Conservation (phyloP, 2,797 vertebrate species). For the Microchirus variegatus region DNA sequence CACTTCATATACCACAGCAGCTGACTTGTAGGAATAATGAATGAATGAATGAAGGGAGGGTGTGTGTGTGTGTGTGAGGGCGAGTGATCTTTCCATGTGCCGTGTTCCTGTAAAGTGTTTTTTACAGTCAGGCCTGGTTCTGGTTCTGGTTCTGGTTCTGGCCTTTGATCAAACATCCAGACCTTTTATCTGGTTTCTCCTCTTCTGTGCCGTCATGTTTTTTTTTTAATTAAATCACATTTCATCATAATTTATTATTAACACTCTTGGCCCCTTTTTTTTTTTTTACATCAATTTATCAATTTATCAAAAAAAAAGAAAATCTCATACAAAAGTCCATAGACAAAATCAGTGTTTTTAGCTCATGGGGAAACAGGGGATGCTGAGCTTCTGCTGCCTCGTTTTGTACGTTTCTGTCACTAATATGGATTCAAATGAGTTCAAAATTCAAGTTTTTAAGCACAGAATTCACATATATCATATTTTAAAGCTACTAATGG, state of each 20-base stretch:
- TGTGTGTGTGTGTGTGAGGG: conserved; percentile 5
- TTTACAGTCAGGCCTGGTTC: conserved; percentile 5
- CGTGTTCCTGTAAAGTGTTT: conserved; percentile 39
- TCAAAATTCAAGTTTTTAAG: too few species aligned
- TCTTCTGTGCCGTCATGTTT: not conserved
- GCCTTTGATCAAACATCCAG: conserved; percentile 7
- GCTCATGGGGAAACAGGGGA: too few species aligned
- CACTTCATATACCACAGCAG: not conserved
- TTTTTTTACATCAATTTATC: too few species aligned
- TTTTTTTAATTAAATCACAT: not conserved
- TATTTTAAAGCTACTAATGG: too few species aligned
- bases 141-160: not conserved
- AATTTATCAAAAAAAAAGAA: too few species aligned
- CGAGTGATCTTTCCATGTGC: conserved; percentile 30
- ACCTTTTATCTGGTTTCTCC: not conserved
- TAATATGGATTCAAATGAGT: too few species aligned
- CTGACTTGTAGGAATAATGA: not conserved
- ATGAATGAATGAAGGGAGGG: not conserved
- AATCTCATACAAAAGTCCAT: too few species aligned
- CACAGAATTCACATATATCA: too few species aligned
- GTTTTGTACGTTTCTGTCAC: too few species aligned
- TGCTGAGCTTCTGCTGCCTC: too few species aligned
- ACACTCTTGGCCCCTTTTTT: too few species aligned
- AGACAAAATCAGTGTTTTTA: too few species aligned
- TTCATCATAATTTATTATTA: not conserved